phyloP scores from a whole-genome alignment of 2,797 vertebrate species.

The Rhodeus uyekii region DNA sequence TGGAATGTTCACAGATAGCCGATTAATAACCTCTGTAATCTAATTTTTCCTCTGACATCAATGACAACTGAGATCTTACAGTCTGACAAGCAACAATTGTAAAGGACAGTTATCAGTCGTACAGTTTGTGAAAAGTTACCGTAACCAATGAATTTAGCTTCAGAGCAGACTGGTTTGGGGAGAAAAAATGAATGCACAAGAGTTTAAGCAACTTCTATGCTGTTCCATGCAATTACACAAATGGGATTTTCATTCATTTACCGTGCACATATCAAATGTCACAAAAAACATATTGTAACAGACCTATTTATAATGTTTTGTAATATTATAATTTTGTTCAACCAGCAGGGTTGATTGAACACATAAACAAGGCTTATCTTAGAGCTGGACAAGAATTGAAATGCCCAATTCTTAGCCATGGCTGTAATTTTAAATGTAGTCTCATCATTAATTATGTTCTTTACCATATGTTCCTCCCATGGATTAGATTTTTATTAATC shows the following conservation, averaged over 20 bases:
- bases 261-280: too few relatives aligned
- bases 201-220: conserved; percentile 6
- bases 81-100: too few relatives aligned
- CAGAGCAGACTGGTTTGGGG: too few relatives aligned
- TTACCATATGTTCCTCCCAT: neutral
- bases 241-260: neutral
- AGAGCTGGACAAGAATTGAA: neutral
- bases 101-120: too few relatives aligned
- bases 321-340: neutral
- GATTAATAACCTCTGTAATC: too few relatives aligned
- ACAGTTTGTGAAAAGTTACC: too few relatives aligned
- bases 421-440: neutral
- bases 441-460: neutral
- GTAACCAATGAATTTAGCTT: too few relatives aligned
- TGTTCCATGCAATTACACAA: neutral
- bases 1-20: too few relatives aligned
- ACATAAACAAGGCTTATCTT: neutral
- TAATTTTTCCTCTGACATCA: too few relatives aligned
- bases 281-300: too few relatives aligned
- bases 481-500: neutral
- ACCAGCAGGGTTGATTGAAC: neutral
- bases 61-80: too few relatives aligned
- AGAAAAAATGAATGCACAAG: neutral
- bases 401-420: neutral
- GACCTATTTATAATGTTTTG: neutral